phyloP scores from a whole-genome alignment of 1,140 invertebrate species.

The Trachymyrmex cornetzi region DNA sequence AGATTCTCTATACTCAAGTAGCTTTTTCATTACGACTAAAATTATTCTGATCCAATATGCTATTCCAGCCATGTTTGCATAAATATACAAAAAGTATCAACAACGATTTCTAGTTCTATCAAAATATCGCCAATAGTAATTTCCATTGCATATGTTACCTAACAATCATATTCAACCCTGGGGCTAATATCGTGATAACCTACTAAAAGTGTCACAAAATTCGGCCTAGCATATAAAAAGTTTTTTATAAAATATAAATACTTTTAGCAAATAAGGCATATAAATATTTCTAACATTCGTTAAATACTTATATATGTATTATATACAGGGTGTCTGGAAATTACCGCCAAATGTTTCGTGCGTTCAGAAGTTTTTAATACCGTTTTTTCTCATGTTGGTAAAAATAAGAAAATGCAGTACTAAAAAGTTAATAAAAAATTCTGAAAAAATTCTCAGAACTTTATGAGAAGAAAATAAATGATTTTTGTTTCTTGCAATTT shows the following conservation, averaged over 20 bases:
- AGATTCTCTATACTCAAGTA: too few relatives aligned
- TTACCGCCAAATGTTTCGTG: too few relatives aligned
- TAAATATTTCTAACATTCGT: neutral
- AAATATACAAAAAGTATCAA: constrained; percentile 8
- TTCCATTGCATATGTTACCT: neutral
- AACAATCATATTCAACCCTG: neutral
- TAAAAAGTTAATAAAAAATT: too few relatives aligned
- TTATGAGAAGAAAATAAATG: too few relatives aligned
- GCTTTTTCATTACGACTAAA: neutral
- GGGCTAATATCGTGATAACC: neutral
- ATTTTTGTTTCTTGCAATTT: too few relatives aligned
- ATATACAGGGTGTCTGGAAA: too few relatives aligned
- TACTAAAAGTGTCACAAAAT: neutral
- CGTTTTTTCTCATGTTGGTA: too few relatives aligned
- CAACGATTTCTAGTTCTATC: constrained; percentile 13
- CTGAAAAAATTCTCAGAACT: too few relatives aligned
- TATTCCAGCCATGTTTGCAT: neutral
- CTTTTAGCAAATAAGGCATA: neutral
- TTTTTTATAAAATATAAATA: neutral
- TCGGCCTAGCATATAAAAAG: neutral
- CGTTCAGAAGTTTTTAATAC: too few relatives aligned
- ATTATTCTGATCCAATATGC: neutral
- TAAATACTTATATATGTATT: too few relatives aligned
- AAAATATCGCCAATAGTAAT: constrained; percentile 24
- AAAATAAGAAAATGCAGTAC: too few relatives aligned